Conservation (phyloP, 2,888 invertebrate genomes). For the Diachrysia chrysitis region DNA sequence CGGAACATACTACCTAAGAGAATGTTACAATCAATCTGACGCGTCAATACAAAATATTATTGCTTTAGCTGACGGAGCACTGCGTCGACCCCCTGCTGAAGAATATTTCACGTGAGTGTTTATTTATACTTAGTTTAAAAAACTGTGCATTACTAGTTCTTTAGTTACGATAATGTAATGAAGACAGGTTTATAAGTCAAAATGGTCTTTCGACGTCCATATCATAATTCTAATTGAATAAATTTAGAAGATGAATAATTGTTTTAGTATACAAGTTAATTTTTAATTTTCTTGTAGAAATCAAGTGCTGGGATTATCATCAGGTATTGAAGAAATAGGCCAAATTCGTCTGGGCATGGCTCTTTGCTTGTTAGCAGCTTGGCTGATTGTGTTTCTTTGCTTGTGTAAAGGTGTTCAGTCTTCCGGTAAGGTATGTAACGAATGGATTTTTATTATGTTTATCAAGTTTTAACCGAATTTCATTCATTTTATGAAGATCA, state of each 20-base stretch:
- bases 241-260: neutral
- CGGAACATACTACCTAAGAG: slow-evolving; percentile 90
- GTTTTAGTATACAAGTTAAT: neutral
- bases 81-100: slow-evolving; percentile 91
- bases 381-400: slow-evolving; percentile 94
- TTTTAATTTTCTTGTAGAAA: slow-evolving; percentile 79
- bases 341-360: slow-evolving; percentile 92
- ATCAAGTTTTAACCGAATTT: neutral
- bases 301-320: slow-evolving; percentile 91
- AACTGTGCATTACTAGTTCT: neutral
- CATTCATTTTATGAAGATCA: no score
- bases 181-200: no score
- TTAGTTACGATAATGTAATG: neutral
- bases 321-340: slow-evolving; percentile 92
- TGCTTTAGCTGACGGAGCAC: slow-evolving; percentile 86
- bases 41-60: slow-evolving; percentile 88
- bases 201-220: no score
- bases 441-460: neutral
- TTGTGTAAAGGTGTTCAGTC: slow-evolving; percentile 94
- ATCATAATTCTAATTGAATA: neutral
- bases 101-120: slow-evolving; percentile 92
- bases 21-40: slow-evolving; percentile 90
- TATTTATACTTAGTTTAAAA: neutral
- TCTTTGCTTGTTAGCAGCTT: slow-evolving; percentile 92
- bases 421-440: slow-evolving; percentile 90